Base-by-base conservation (phyloP, 2,113 vertebrate genomes). In the Ptychochromis oligacanthus region DNA sequence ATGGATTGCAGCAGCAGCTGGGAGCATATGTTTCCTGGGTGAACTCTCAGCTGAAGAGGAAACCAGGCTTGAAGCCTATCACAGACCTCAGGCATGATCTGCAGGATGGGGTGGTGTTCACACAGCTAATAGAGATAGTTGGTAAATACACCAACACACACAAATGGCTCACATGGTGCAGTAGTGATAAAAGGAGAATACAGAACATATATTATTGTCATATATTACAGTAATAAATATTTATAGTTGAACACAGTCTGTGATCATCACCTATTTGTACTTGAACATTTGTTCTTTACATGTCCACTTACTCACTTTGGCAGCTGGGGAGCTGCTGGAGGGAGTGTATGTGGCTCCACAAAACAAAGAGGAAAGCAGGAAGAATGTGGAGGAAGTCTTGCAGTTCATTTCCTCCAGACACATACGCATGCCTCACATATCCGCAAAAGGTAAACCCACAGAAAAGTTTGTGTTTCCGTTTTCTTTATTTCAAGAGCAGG, bases 361-460 rank as follows among this genome's bases (percentile, higher is more conserved):
- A 77, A 97, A 95, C 95, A 96, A 96, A 87, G 97, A 98, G 87
- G 97, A 99, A 82, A 98, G 97, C 96, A 96, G 93, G 88, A 96
- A 96, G 82, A 99, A 99, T 40, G 98, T 99, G 92, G 98, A 99
- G 80, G 96, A 97, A 91, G 98, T 99, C 24, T 88, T 99, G 2
- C 96, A 97, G 87, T 99, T 99, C 2, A 96, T 99, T 91, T 96
- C 97, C 22, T 99, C 97, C 4, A 97, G 95, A 88, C 96, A 97
- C 90, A 99, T 99, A 88, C 97, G 97, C 10, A 99, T 99, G 98
- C 97, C 98, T 60, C 98, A 99, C 93, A 98, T 97, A 0, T 97
- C 97, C 2, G 97, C 97, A n/a, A 97, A 96, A 95, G 98, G 98
- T 99, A 79, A 76, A 57, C 24, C 31, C 36, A 46, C 34, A 31